Evolutionary conservation across 92 coral and sea anemone species (phyloP), one percentile per base, ranked within the genome.

Genomic region (Plumapathes pennacea): DNA sequence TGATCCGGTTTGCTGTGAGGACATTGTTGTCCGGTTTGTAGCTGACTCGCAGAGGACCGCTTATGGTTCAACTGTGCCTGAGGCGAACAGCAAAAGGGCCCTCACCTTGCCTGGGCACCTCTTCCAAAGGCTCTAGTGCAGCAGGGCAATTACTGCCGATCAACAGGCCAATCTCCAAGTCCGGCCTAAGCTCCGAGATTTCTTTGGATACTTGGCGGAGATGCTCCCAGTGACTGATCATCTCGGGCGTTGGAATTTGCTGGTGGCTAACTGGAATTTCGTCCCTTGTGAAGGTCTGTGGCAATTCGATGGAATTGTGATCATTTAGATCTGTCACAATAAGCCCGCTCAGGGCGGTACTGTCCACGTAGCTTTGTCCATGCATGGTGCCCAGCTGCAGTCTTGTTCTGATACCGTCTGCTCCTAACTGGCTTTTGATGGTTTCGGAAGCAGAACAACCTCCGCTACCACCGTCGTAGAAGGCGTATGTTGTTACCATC

Each of bases 381-480:
- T 83, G 78, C 75, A 76, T 62, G 23, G 89, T 82, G 28, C 74
- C 63, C 1, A 78, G 54, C 59, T 79, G 80, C 21, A 79, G 28
- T 15, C 32, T 28, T 1, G 80, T 70, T 28, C 42, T 47, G 27
- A 30, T 46, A 13, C 80, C 79, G 10, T 31, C 2, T 4, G 37
- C 67, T 10, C 60, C 76, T n/a, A 79, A 60, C 50, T 52, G 64
- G 10, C 61, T 48, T 43, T 50, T 45, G 11, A 78, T 73, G 32
- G 15, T 32, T 51, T 79, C 86, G 0, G 84, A 73, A 1, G 74
- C 22, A 28, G 74, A 85, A 46, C 86, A 72, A 5, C 92, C 86
- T 12, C 68, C 72, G 37, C 92, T 85, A 15, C 84, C 83, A 26
- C 65, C 71, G 29, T 85, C 92, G 26, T 80, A 80, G 63, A 85